phyloP scores from a whole-genome alignment of 2,888 invertebrate species.

The Eupithecia centaureata region DNA sequence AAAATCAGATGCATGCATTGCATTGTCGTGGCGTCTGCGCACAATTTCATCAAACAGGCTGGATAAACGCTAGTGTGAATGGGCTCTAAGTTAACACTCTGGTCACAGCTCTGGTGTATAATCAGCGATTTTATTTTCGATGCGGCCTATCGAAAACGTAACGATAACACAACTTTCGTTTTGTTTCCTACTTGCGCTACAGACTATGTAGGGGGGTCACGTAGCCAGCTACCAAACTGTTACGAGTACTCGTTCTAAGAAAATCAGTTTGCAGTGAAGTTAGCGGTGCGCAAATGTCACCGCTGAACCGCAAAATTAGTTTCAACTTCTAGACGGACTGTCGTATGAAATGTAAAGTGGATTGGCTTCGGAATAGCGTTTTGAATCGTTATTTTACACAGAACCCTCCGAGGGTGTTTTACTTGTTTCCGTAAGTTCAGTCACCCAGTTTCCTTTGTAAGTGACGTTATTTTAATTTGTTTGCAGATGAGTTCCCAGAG shows the following conservation, averaged over 20 bases:
- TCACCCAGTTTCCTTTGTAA: neutral
- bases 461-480: neutral
- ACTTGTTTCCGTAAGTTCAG: neutral
- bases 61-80: no score
- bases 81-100: no score
- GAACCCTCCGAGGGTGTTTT: neutral
- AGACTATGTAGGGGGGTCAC: slow-evolving; percentile 32
- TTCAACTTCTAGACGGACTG: slow-evolving; percentile 70
- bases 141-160: neutral
- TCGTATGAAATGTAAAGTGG: slow-evolving; percentile 66
- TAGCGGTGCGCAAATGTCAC: slow-evolving; percentile 74
- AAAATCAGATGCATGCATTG: no score
- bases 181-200: neutral
- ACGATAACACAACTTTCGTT: neutral
- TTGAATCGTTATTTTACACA: slow-evolving; percentile 27
- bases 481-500: neutral
- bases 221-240: slow-evolving; percentile 40
- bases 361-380: slow-evolving; percentile 34
- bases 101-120: no score
- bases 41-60: no score
- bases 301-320: slow-evolving; percentile 80
- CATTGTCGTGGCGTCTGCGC: no score
- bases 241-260: slow-evolving; percentile 43
- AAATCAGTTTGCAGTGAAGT: slow-evolving; percentile 82
- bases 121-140: neutral